Conservation (phyloP, 2,113 vertebrate genomes). For the Neolamprologus caudopunctatus region DNA sequence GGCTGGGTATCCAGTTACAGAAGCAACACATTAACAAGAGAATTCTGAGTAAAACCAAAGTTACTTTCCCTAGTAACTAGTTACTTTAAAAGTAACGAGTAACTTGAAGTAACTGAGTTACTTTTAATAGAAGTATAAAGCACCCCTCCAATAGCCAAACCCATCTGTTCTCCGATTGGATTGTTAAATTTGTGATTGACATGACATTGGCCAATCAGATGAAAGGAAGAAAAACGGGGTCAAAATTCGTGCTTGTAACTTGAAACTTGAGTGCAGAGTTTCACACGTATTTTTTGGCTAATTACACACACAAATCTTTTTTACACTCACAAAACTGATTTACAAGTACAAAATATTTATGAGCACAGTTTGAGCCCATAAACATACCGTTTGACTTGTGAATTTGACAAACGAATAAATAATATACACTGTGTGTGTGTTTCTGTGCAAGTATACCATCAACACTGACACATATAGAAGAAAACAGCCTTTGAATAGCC, state of each 20-base stretch:
- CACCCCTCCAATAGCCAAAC: background rate
- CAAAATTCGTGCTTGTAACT: accelerated
- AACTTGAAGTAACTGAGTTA: background rate
- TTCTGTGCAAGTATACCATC: background rate
- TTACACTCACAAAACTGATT: background rate
- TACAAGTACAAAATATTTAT: background rate
- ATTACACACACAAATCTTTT: background rate
- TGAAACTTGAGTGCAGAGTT: background rate
- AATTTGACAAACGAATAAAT: background rate
- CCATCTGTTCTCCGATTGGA: background rate
- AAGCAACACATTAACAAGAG: background rate
- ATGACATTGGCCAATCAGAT: background rate
- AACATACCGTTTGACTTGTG: background rate
- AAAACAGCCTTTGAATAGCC: background rate
- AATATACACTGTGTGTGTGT: background rate
- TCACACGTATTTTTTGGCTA: background rate
- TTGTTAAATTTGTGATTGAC: background rate
- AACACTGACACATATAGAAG: background rate
- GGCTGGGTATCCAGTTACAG: no score
- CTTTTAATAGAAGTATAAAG: background rate
- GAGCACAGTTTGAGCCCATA: accelerated
- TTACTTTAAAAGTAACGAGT: accelerated
- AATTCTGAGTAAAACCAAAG: background rate
- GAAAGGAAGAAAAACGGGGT: accelerated
- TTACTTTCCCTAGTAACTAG: background rate